phyloP scores from a whole-genome alignment of 2,888 invertebrate genomes.

The Philhelius pedissequus region DNA sequence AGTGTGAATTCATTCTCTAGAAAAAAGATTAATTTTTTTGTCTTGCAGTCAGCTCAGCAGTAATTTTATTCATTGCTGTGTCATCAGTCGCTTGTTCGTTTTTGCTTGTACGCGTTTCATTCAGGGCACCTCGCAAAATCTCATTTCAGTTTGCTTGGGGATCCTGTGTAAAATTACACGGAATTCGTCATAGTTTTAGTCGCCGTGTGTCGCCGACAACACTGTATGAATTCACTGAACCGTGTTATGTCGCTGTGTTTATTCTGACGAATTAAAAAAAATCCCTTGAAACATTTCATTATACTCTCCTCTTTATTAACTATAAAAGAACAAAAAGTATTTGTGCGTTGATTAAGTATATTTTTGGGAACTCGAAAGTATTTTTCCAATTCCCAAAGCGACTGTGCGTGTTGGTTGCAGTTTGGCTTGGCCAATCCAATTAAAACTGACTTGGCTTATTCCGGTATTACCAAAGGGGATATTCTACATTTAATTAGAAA shows the following conservation, averaged over 20 bases:
- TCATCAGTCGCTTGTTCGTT: constrained; percentile 7
- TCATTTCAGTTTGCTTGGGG: neutral
- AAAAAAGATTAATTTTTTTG: neutral
- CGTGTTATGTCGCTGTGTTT: neutral
- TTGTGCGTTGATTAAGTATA: constrained; percentile 2
- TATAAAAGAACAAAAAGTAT: neutral
- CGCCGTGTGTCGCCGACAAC: constrained; percentile 9
- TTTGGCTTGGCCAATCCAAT: neutral
- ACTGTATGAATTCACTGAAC: neutral
- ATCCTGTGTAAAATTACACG: constrained; percentile 10
- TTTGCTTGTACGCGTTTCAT: constrained; percentile 20
- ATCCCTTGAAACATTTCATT: constrained; percentile 19
- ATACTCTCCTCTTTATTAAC: too few species aligned
- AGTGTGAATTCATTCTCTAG: constrained; percentile 23
- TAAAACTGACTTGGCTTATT: neutral
- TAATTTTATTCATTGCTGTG: constrained; percentile 24
- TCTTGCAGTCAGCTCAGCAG: neutral
- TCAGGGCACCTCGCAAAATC: neutral
- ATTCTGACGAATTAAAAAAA: constrained; percentile 21
- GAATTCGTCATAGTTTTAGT: constrained; percentile 17
- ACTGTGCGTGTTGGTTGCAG: constrained; percentile 3
- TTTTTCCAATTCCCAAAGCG: neutral
- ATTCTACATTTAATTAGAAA: neutral
- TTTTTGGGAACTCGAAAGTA: neutral
- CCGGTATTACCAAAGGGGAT: neutral